Conservation (phyloP, 2,797 vertebrate genomes). For the Gymnopithys bicolor region DNA sequence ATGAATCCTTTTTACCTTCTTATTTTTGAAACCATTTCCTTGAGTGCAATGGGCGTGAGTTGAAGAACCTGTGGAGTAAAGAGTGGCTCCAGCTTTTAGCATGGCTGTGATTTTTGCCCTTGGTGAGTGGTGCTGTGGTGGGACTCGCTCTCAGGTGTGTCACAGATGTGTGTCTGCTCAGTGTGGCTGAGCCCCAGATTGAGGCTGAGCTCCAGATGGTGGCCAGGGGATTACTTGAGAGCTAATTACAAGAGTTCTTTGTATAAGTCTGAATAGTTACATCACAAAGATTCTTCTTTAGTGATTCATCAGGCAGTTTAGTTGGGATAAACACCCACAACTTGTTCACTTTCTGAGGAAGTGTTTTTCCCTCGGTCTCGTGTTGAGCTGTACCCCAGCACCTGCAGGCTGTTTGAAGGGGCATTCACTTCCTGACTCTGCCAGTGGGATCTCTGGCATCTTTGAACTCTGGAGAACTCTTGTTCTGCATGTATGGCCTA, state of each 20-base stretch:
- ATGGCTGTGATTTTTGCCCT: neutral
- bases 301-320: neutral
- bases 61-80: neutral
- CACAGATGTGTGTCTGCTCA: neutral
- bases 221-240: conserved; percentile 33
- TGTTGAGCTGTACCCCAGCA: neutral
- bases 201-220: conserved; percentile 51
- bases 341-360: neutral
- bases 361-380: neutral
- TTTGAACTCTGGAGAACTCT: neutral
- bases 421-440: neutral
- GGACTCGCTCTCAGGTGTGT: neutral
- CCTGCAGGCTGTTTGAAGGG: neutral
- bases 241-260: conserved; percentile 39
- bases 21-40: neutral
- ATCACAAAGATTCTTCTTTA: conserved; percentile 41
- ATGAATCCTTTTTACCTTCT: neutral
- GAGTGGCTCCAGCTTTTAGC: neutral
- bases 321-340: neutral
- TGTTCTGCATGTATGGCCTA: neutral
- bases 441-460: neutral
- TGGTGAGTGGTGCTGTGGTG: neutral
- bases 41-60: neutral
- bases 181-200: neutral
- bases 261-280: conserved; percentile 32